phyloP scores from a whole-genome alignment of 2,797 vertebrate species.

The Pseudochirops cupreus region DNA sequence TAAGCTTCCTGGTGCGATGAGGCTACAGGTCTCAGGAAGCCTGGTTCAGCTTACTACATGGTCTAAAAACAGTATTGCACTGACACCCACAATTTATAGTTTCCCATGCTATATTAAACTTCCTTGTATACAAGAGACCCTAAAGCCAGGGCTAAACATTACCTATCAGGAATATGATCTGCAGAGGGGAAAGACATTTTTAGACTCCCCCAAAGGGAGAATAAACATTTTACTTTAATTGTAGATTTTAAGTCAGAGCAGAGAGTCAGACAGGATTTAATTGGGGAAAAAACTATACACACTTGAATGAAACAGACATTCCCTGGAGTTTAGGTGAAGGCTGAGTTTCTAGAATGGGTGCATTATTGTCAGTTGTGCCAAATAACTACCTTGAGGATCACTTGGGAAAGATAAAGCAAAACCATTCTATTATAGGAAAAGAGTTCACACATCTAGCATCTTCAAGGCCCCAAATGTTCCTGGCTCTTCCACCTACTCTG shows the following conservation, averaged over 20 bases:
- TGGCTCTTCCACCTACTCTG: neutral
- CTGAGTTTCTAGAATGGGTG: neutral
- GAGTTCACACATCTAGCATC: neutral
- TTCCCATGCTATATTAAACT: neutral
- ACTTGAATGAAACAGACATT: neutral
- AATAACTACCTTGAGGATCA: neutral
- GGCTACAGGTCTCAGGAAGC: neutral
- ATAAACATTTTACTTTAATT: neutral
- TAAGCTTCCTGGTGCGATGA: neutral
- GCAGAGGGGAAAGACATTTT: neutral
- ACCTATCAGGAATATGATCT: neutral
- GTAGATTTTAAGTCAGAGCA: neutral
- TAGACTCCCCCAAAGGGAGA: neutral
- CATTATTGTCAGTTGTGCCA: neutral
- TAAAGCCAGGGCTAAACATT: neutral
- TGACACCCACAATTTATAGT: neutral
- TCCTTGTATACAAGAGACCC: neutral
- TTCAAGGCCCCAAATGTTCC: neutral
- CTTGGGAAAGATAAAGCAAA: neutral
- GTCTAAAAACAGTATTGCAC: neutral
- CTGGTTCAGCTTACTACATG: neutral
- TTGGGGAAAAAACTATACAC: neutral
- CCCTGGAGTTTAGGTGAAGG: neutral
- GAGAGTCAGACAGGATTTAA: neutral
- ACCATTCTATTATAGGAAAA: neutral